Percentiles rank a stretch among this genome's conserved stretches.
phyloP scores from a whole-genome alignment of 2,888 invertebrate species.

The Acanthosepion lycidas region DNA sequence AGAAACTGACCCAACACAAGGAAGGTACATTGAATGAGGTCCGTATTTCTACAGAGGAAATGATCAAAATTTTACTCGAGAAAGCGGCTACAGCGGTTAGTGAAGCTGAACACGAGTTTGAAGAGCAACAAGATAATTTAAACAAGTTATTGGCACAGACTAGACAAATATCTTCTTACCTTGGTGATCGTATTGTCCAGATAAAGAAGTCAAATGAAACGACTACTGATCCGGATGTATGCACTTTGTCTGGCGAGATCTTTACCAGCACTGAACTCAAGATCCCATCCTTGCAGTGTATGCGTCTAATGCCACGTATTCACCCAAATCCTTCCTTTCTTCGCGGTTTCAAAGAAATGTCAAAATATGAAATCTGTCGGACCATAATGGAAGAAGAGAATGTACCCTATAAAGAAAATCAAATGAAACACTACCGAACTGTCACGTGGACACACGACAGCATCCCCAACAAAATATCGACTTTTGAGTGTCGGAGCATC shows the following conservation, averaged over 20 bases:
- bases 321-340: neutral
- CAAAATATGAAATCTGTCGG: neutral
- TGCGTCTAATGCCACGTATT: neutral
- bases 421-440: neutral
- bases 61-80: neutral
- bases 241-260: neutral
- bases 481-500: neutral
- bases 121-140: neutral
- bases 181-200: neutral
- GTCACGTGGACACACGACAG: neutral
- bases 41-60: neutral
- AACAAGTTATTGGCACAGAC: neutral
- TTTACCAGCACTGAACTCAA: neutral
- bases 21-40: neutral
- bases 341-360: neutral
- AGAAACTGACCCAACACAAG: neutral
- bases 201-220: neutral
- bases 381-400: neutral
- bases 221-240: neutral
- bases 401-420: neutral
- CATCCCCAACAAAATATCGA: neutral
- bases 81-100: neutral
- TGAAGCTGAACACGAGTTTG: neutral
- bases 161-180: neutral
- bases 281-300: neutral